These are phyloP conservation scores for Zaprionus gabonicus DNA, from an alignment of 1,140 invertebrate species.

Conservation along the genomic window DNA sequence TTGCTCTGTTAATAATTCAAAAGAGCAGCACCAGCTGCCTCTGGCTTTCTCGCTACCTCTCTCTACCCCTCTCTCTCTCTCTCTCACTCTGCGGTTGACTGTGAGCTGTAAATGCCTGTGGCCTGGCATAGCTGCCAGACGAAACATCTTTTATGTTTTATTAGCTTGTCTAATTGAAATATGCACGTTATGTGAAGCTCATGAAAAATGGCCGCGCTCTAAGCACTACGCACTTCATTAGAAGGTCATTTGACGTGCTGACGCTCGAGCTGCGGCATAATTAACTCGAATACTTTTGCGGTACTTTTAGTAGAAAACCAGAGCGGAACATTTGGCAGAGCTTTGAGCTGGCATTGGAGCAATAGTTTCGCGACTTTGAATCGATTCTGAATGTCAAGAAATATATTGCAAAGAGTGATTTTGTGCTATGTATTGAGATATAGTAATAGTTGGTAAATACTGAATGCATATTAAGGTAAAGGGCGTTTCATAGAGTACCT, in stretches of 20 bases:
- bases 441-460: too few species aligned
- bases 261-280: constrained; percentile 15
- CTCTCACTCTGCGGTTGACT: constrained; percentile 12
- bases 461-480: too few species aligned
- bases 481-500: too few species aligned
- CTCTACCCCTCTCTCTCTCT: neutral
- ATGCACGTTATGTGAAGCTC: constrained; percentile 37
- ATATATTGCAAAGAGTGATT: too few species aligned
- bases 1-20: constrained; percentile 59
- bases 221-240: constrained; percentile 44
- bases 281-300: constrained; percentile 14
- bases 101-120: constrained; percentile 44
- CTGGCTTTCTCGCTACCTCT: constrained; percentile 1
- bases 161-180: constrained; percentile 76
- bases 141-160: constrained; percentile 68
- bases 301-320: neutral
- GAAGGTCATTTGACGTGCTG: constrained; percentile 19
- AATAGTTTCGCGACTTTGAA: neutral
- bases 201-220: constrained; percentile 21
- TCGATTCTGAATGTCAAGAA: neutral
- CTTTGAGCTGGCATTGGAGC: neutral
- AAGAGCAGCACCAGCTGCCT: constrained; percentile 24
- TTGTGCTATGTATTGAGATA: too few species aligned
- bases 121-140: constrained; percentile 37
- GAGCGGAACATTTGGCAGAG: neutral